Conservation (phyloP, 1,140 invertebrate genomes). For the Diorhabda elongata region DNA sequence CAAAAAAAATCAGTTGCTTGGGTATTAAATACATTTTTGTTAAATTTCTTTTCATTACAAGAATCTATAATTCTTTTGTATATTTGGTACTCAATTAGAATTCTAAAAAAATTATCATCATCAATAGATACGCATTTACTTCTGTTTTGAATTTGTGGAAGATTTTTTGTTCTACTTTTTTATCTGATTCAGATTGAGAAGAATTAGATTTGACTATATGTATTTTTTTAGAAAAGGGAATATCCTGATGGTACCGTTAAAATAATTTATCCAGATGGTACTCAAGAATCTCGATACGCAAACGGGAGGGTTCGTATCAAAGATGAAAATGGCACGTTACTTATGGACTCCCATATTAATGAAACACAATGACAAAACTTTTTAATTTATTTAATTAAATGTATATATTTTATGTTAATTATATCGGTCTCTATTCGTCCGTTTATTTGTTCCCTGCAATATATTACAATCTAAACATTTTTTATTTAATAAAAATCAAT, state of each 20-base stretch:
- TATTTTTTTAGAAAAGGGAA: conserved; percentile 66
- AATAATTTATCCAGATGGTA: conserved; percentile 80
- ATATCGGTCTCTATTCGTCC: no score
- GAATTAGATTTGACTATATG: neutral
- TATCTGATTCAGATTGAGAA: neutral
- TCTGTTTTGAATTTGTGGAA: neutral
- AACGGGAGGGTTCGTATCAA: conserved; percentile 83
- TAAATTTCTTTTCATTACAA: no score
- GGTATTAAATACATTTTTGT: no score
- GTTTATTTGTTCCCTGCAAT: neutral
- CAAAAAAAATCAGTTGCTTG: no score
- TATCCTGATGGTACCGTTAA: conserved; percentile 92
- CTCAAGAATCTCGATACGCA: conserved; percentile 83
- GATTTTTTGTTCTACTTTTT: neutral
- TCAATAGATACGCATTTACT: no score
- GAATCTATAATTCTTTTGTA: no score
- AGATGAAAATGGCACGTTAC: conserved; percentile 66
- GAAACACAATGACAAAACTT: neutral
- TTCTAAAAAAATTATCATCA: no score
- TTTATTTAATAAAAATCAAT: no score
- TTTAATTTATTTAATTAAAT: no score
- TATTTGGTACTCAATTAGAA: no score
- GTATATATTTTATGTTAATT: no score
- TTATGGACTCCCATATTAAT: conserved; percentile 26
- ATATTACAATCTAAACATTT: no score